Base-by-base conservation (phyloP, 2,113 vertebrate genomes). In the Podarcis muralis region DNA sequence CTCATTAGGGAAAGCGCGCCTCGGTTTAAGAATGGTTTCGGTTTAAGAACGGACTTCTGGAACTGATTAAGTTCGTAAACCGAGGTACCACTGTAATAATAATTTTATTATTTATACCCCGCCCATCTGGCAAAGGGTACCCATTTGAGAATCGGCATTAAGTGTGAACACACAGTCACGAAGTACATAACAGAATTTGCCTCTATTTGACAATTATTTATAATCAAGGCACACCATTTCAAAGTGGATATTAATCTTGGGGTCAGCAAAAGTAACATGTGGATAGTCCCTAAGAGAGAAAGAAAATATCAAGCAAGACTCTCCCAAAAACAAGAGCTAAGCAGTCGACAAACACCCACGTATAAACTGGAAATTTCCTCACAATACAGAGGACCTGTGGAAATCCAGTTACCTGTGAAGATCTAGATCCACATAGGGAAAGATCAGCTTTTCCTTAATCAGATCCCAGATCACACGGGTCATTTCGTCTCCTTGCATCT, bases 401-500 rank as follows among this genome's bases (percentile, higher is more conserved):
- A 86, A 9, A 80, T 1, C 75, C 3, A 83, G 40, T 97, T 97
- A 99, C 99, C 98, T 99, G 97, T 99, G 98, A 90, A 99, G 95
- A 95, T 99, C 98, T 88, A 99, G 92, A 86, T 98, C 98, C 95
- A 99, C 96, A 48, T 99, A 99, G 0, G 99, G 99, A 92, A 99
- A 97, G 96, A 99, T 98, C 89, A 99, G 98, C 92, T 99, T 99
- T 91, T 99, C 98, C 96, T 99, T 99, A 92, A 99, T 99, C 91
- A 99, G 95, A 32, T 99, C 99, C 99, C 99, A 99, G 96, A 99
- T 99, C 88, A 99, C 97, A 1, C 98, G 96, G 0, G 99, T 99
- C 99, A 99, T 99, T 95, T 99, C 99, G 93, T 99, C 99, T 92
- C 99, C 99, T 96, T 99, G 97, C 98, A 99, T 98, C 97, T 99